Evolutionary conservation across 2,113 vertebrate species (phyloP).

Genomic region (Thinocorus orbignyianus): DNA sequence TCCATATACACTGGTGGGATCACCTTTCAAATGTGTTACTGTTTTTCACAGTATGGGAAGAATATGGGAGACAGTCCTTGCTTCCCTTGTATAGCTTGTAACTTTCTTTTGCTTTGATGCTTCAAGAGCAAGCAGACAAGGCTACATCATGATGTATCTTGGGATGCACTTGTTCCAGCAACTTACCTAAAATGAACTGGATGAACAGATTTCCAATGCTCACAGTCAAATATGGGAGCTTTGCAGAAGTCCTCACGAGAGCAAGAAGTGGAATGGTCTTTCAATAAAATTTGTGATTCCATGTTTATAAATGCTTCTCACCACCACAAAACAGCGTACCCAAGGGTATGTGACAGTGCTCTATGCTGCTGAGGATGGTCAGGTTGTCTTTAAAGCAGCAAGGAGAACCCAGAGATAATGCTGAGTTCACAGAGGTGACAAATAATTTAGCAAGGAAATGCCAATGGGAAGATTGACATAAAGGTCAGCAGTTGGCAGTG

Average conservation of each 20-base stretch:
- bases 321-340: not conserved
- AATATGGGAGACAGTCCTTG: not conserved
- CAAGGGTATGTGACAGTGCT: fast-evolving
- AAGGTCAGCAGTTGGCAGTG: not conserved
- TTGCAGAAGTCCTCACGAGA: not conserved
- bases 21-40: not conserved
- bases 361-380: not conserved
- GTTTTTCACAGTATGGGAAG: not conserved
- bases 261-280: not conserved
- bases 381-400: not conserved
- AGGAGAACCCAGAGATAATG: not conserved
- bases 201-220: not conserved
- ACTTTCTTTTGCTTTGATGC: not conserved
- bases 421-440: not conserved
- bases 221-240: not conserved
- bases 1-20: fast-evolving
- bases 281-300: not conserved
- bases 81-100: not conserved
- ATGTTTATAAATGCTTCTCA: not conserved
- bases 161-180: not conserved
- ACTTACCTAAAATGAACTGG: not conserved
- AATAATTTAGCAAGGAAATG: not conserved
- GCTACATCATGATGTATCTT: not conserved
- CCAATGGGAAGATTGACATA: not conserved
- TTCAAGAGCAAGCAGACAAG: not conserved